Evolutionary conservation across 2,113 vertebrate genomes (phyloP).

Genomic region (Benitochromis conjunctus): DNA sequence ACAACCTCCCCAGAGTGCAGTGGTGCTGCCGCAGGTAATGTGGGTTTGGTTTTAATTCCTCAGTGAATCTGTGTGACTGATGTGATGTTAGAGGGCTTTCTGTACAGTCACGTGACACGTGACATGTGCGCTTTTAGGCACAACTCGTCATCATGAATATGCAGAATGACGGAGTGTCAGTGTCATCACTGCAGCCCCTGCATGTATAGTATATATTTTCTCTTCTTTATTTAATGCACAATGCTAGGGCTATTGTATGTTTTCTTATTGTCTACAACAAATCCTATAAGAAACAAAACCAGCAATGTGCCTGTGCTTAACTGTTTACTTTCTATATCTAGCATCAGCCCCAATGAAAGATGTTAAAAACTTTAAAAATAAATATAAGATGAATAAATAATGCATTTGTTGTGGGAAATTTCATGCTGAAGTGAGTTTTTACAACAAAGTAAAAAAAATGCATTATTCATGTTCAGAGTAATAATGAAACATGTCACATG

Average conservation of each 20-base stretch:
- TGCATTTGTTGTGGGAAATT: neutral
- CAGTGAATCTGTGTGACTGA: constrained; percentile 54
- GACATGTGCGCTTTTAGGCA: constrained; percentile 15
- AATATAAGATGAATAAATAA: neutral
- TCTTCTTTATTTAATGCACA: neutral
- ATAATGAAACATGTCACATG: neutral
- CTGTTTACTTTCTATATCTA: neutral
- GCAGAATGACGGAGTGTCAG: neutral
- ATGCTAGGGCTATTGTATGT: neutral
- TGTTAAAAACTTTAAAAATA: neutral
- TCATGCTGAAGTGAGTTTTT: neutral
- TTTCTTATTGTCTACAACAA: neutral
- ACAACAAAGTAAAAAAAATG: neutral
- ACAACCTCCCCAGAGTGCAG: constrained; percentile 10
- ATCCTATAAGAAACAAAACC: neutral
- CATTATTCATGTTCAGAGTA: neutral
- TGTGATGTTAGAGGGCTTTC: constrained; percentile 19
- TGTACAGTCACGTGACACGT: constrained; percentile 5
- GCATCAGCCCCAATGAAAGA: neutral
- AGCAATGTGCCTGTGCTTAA: neutral
- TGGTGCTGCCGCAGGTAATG: constrained; percentile 42
- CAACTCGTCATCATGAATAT: constrained; percentile 36
- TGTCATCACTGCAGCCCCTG: neutral
- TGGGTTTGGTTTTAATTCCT: constrained; percentile 45
- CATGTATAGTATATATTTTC: neutral